Percentiles rank a stretch among this genome's conserved stretches.
phyloP scores from a whole-genome alignment of 2,888 invertebrate genomes.

The Oscheius sp. region DNA sequence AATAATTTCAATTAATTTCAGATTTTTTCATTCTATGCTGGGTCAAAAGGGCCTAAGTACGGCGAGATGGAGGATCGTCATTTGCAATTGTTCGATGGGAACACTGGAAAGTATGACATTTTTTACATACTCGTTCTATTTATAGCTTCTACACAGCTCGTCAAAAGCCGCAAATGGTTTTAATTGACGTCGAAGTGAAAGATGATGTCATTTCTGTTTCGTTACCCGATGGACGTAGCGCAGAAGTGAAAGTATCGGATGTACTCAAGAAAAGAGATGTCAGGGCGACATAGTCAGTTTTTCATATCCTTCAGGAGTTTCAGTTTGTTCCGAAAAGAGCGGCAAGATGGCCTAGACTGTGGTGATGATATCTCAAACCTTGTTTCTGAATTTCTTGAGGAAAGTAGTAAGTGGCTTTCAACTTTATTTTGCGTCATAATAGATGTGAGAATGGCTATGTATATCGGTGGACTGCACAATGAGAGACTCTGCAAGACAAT shows the following conservation, averaged over 20 bases:
- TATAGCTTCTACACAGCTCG: constrained; percentile 47
- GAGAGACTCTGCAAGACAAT: constrained; percentile 38
- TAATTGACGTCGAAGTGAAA: constrained; percentile 30
- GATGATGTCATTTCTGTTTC: constrained; percentile 25
- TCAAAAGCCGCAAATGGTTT: constrained; percentile 41
- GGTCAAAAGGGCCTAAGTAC: constrained; percentile 30
- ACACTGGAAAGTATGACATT: constrained; percentile 37
- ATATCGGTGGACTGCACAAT: constrained; percentile 37
- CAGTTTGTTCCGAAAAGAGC: constrained; percentile 42
- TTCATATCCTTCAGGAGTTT: constrained; percentile 43
- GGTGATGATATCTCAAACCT: constrained; percentile 42
- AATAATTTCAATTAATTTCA: constrained; percentile 21
- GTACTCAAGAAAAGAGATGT: constrained; percentile 33
- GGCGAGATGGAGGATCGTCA: constrained; percentile 43
- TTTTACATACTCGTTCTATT: not conserved
- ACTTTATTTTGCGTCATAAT: not conserved
- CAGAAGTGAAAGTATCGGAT: constrained; percentile 33
- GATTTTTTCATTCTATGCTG: constrained; percentile 50
- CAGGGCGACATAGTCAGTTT: constrained; percentile 39
- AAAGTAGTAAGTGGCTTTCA: constrained; percentile 25
- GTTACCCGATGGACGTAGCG: constrained; percentile 20
- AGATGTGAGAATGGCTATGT: constrained; percentile 38
- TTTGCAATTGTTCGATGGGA: constrained; percentile 39
- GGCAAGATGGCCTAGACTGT: constrained; percentile 51
- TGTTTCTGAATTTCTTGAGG: constrained; percentile 39